A percentile compares a stretch with the other conserved stretches of the same genome.
Evolutionary conservation across 2,797 vertebrate species (phyloP).

Genomic region (Todus mexicanus): DNA sequence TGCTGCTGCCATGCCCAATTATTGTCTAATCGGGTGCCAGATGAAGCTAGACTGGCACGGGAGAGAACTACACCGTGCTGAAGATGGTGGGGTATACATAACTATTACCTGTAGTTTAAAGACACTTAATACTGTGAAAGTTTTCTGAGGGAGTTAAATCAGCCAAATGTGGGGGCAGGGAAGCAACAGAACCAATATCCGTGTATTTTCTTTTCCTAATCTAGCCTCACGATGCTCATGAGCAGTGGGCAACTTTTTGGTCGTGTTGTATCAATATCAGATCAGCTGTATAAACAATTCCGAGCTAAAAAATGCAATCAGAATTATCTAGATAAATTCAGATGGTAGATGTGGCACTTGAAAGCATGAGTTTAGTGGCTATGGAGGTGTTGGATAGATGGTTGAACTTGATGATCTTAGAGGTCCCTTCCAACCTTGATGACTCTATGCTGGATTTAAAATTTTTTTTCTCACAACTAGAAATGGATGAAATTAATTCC

Average conservation of each 20-base stretch:
- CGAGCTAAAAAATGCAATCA: background rate
- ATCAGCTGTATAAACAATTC: background rate
- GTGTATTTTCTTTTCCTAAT: background rate
- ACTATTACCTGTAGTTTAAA: background rate
- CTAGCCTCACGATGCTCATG: background rate
- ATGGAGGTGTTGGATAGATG: too few relatives aligned
- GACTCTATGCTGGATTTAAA: too few relatives aligned
- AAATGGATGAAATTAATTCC: background rate
- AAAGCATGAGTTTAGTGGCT: too few relatives aligned
- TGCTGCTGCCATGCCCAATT: slow-evolving; percentile 33
- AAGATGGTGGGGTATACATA: background rate
- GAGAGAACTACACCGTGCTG: background rate
- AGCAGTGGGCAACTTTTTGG: background rate
- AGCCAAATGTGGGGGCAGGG: background rate
- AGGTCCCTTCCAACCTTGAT: too few relatives aligned
- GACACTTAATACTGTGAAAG: background rate
- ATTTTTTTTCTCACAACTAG: background rate
- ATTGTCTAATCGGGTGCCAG: slow-evolving; percentile 27
- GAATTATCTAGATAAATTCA: background rate
- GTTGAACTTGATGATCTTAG: too few relatives aligned
- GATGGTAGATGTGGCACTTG: too few relatives aligned
- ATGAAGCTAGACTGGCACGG: background rate
- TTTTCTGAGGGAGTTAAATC: background rate
- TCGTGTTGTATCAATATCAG: background rate
- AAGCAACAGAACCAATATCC: background rate